Base-by-base conservation (phyloP, 37 sponge, comb jelly and placozoan genomes). In the Geodia barretti region DNA sequence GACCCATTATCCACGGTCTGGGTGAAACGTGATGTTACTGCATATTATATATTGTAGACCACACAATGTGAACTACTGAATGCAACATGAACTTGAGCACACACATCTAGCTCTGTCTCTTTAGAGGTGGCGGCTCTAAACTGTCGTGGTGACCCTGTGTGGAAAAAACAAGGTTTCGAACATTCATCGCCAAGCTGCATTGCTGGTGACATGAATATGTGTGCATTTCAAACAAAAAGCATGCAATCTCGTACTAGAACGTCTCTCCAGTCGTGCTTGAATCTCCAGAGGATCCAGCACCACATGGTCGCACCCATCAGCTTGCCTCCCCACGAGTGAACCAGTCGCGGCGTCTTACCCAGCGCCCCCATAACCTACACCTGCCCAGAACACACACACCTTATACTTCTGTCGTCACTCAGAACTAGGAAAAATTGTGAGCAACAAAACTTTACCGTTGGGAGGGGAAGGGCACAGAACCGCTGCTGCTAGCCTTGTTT, bases 261-360 rank as follows among this genome's bases (percentile, higher is more conserved):
- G 38, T 93, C 95, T 72, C 81, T 81, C 95, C 95, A 93, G 85
- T 96, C 97, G 69, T 96, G 97, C 39, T 91, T 96, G 31, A 90
- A 36, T 41, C 97, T 67, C 97, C 97, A 96, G 21, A 96, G 62
- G 26, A 96, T 85, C 97, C 97, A 96, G 58, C 89, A 93, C 91
- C 88, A 90, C 83, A 96, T 61, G 2, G 84, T 85, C 8, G 89
- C 97, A 9, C 97, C 97, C 74, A 90, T 73, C 20, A 79, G 14
- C 66, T 93, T 96, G 20, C 92, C 86, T 24, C 25, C 60, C 60
- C 85, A 61, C 31, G 81, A 38, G 37, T 88, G 82, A 3, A 77
- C 20, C 14, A 80, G 43, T 17, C 60, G 5, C 1, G 96, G 84
- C 9, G 87, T 47, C 54, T 47, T 47, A 14, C 54, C 54, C 14